Evolutionary conservation across 2,888 invertebrate genomes (phyloP).

Genomic region (Ennomos quercinarius): DNA sequence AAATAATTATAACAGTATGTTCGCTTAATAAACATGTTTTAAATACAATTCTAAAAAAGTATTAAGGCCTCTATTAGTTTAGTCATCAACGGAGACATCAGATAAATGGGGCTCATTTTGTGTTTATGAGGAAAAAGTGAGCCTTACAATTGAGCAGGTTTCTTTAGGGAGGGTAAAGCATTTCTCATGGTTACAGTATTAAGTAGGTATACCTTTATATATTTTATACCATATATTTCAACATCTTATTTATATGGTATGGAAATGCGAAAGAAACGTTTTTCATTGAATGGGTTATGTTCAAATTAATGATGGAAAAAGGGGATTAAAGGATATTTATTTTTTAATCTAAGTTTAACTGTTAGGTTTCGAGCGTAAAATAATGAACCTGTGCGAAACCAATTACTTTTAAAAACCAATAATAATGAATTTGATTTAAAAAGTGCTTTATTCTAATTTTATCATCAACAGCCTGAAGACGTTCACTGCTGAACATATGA

Average conservation of each 20-base stretch:
- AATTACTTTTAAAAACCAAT: too few relatives aligned
- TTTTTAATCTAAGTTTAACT: too few relatives aligned
- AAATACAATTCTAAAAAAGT: too few relatives aligned
- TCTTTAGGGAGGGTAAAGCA: slow-evolving; percentile 34
- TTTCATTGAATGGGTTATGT: slow-evolving; percentile 14
- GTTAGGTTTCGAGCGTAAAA: too few relatives aligned
- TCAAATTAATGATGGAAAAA: neutral
- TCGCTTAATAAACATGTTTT: too few relatives aligned
- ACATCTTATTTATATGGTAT: slow-evolving; percentile 24
- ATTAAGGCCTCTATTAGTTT: neutral
- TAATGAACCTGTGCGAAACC: too few relatives aligned
- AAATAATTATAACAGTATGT: too few relatives aligned
- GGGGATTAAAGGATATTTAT: neutral
- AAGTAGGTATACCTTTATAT: neutral
- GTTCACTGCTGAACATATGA: too few relatives aligned
- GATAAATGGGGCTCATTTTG: slow-evolving; percentile 56
- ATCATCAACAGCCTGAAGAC: too few relatives aligned
- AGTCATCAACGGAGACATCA: slow-evolving; percentile 10
- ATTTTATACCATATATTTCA: slow-evolving; percentile 20
- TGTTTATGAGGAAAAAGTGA: slow-evolving; percentile 65
- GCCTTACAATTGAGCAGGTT: slow-evolving; percentile 50
- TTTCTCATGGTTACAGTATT: slow-evolving; percentile 42
- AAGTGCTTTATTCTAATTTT: too few relatives aligned
- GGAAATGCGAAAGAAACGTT: slow-evolving; percentile 8
- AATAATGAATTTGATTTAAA: too few relatives aligned